Base-by-base conservation (phyloP, 1,140 invertebrate genomes). In the Aradophagus sp. region DNA sequence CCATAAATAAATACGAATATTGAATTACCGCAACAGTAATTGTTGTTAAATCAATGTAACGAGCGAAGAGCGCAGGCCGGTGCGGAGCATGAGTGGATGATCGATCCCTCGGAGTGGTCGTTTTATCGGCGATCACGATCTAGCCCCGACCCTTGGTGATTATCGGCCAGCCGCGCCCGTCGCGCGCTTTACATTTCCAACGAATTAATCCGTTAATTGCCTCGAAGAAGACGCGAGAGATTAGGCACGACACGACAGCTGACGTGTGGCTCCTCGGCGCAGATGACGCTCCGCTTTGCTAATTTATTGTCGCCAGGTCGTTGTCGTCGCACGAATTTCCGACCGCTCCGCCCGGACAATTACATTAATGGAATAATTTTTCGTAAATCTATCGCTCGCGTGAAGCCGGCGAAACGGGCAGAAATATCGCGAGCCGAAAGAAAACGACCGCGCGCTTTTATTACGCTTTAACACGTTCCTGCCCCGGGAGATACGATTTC, bases 231-330 rank as follows among this genome's bases (percentile, higher is more conserved):
- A 74, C 65, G 44, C 65, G 34, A 62, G 39, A 67, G 62, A 67
- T 67, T 58, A 72, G 45, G 50, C 35, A 39, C 50, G 41, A 70
- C 55, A 63, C 68, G 63, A 67, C 68, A 75, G 73, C 73, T 75
- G 73, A 69, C 69, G 61, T 65, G 58, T 42, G 65, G 32, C 35
- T 56, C 35, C 44, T 53, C 42, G 38, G 12, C 38, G 61, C 78
- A 81, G 78, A 80, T 80, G 79, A 80, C 79, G 79, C 68, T 66
- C 34, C 11, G 31, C 45, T 26, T 31, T 35, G 56, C 53, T 78
- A 78, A 79, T 82, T 80, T 80, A 81, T 83, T 77, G 74, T 61
- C 78, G 75, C 79, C 78, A 75, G 75, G 58, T 80, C 79, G 80
- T 80, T 80, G 80, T 68, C 74, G 48, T 44, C 19, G 41, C 72